phyloP scores from a whole-genome alignment of 2,888 invertebrate genomes.

The Apamea monoglypha region DNA sequence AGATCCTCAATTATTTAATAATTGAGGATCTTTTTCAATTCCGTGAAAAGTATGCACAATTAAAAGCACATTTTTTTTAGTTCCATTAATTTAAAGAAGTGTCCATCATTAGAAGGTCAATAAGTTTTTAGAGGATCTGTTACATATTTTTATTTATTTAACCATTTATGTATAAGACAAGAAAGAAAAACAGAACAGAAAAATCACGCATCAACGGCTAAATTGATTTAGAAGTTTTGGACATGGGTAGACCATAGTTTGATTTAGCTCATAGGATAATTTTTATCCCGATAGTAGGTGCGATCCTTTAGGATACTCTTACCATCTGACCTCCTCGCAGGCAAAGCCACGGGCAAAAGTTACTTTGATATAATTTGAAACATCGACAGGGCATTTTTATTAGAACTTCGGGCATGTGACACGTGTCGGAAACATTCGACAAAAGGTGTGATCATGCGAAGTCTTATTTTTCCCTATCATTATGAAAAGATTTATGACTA shows the following conservation, averaged over 20 bases:
- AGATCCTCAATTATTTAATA: not conserved
- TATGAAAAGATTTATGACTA: constrained; percentile 1
- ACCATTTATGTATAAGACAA: too few species aligned
- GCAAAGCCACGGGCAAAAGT: not conserved
- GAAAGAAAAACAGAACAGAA: too few species aligned
- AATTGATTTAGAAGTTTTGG: too few species aligned
- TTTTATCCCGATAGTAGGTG: not conserved
- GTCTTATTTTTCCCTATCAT: not conserved
- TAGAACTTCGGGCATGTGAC: not conserved
- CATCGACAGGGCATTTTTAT: not conserved
- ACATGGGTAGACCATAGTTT: not conserved
- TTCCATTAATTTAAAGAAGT: not conserved
- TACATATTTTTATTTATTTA: not conserved
- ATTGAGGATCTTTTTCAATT: too few species aligned
- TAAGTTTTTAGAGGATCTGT: not conserved
- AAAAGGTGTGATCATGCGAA: constrained; percentile 5
- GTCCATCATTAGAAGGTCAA: not conserved
- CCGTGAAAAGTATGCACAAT: not conserved
- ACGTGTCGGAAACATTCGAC: constrained; percentile 11
- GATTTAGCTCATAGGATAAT: not conserved
- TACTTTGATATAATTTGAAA: constrained; percentile 4
- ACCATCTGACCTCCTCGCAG: too few species aligned
- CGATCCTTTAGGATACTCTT: not conserved
- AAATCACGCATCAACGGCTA: not conserved
- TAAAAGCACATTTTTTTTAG: not conserved